These are phyloP conservation scores for Merops nubicus DNA, from an alignment of 2,113 vertebrate genomes.

Conservation along the genomic window DNA sequence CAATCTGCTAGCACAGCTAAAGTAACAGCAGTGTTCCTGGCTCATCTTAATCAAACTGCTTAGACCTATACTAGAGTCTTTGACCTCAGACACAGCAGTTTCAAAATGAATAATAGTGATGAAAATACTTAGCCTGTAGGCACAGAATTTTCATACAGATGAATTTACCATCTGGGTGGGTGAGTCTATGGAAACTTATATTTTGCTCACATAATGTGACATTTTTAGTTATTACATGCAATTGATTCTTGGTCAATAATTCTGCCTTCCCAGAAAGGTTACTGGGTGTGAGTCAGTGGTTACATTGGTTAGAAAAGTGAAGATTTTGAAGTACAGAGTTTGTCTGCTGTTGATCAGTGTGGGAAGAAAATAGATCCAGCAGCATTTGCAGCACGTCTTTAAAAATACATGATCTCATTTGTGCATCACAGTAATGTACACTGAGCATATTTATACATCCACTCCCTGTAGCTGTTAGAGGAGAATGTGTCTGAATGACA, in stretches of 20 bases:
- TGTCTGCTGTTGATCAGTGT: neutral
- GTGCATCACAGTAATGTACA: neutral
- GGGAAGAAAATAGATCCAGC: neutral
- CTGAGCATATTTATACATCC: neutral
- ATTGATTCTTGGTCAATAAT: neutral
- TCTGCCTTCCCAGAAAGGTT: neutral
- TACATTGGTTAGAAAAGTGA: neutral
- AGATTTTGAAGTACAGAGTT: neutral
- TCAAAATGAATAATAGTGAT: neutral
- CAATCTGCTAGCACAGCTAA: neutral
- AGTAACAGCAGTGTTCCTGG: neutral
- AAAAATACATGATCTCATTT: neutral
- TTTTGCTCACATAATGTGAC: neutral
- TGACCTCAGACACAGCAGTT: neutral
- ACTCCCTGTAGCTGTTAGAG: neutral
- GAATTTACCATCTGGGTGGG: neutral
- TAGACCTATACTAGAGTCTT: neutral
- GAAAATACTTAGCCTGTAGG: neutral
- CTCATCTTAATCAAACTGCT: neutral
- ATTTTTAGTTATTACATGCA: neutral
- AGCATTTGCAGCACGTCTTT: neutral
- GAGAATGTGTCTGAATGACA: neutral
- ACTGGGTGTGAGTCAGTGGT: neutral
- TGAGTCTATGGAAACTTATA: neutral
- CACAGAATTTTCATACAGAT: neutral